Evolutionary conservation across 2,888 invertebrate genomes (phyloP).

Genomic region (Crocallis elinguaria): DNA sequence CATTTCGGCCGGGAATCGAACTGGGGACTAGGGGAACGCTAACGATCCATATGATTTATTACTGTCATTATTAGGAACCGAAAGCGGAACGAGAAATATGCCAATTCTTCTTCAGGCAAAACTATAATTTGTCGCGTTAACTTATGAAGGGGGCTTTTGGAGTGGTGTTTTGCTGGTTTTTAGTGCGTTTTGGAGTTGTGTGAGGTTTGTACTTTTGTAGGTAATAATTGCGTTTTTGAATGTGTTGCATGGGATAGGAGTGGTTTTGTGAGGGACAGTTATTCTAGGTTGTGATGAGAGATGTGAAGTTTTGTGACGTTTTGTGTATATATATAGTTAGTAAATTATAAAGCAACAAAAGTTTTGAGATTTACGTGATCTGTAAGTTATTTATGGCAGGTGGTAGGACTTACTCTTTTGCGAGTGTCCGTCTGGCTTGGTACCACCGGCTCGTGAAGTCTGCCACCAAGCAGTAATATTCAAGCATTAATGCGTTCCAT

Average conservation of each 20-base stretch:
- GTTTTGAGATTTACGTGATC: too few relatives aligned
- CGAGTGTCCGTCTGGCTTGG: too few relatives aligned
- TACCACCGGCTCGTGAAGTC: too few relatives aligned
- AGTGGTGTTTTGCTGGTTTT: slow-evolving; percentile 7
- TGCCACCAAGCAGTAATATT: too few relatives aligned
- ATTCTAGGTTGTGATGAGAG: slow-evolving; percentile 16
- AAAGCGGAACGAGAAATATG: slow-evolving; percentile 63
- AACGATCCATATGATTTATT: slow-evolving; percentile 85
- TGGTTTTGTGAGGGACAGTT: slow-evolving; percentile 3
- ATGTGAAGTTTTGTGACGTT: neutral
- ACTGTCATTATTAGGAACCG: slow-evolving; percentile 75
- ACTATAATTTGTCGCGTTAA: slow-evolving; percentile 1
- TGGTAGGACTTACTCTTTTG: too few relatives aligned
- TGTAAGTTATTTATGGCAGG: too few relatives aligned
- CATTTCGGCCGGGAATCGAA: slow-evolving; percentile 83
- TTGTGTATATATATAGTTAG: too few relatives aligned
- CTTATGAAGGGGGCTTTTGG: slow-evolving; percentile 21
- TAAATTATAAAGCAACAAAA: too few relatives aligned
- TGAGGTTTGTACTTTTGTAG: slow-evolving; percentile 48
- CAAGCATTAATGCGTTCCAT: too few relatives aligned
- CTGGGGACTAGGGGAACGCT: slow-evolving; percentile 76
- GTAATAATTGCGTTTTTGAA: slow-evolving; percentile 72
- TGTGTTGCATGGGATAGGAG: slow-evolving; percentile 38
- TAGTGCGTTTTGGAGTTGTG: slow-evolving; percentile 37
- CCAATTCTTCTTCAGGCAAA: slow-evolving; percentile 33